Evolutionary conservation across 2,113 vertebrate genomes (phyloP), one percentile per base, ranked within the genome.

Genomic region (Alligator sinensis): DNA sequence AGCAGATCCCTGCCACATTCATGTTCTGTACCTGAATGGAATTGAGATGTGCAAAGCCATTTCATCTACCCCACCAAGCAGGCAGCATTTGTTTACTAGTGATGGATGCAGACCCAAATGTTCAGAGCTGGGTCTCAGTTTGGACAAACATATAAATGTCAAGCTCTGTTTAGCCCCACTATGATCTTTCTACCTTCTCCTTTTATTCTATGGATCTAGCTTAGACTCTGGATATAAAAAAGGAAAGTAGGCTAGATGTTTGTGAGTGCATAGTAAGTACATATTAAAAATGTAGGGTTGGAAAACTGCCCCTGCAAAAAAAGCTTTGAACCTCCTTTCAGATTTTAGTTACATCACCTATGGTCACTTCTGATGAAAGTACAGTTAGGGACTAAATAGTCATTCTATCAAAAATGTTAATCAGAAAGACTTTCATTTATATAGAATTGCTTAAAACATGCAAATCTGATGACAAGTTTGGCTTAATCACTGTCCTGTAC

Each of bases 271-370:
- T 13, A 72, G 2, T 62, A 34, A 1, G 0, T 13, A 81, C 1
- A 66, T 25, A 30, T 4, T 66, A n/a, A 92, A 9, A 72, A 6
- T 59, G 3, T 47, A 81, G 3, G 91, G 6, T 13, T 62, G 47
- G 47, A 9, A 47, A 47, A 47, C 47, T 47, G 47, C 47, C 6
- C 21, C 22, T 55, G 80, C 66, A 85, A 38, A 21, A 81, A 80
- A 83, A 70, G 10, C 28, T 60, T 64, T 90, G 66, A 87, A 54
- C 59, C 59, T 47, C 25, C 91, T 95, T 91, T 89, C 82, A 89
- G 79, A 94, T 77, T 75, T 38, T 66, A 90, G 21, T 70, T 91
- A 91, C 80, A 74, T 64, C 84, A 88, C 60, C 59, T 88, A 80
- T 91, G 62, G 28, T 63, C 14, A 15, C 19, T 90, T 34, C 10